Percentiles rank a stretch among this genome's conserved stretches.
These are phyloP conservation scores for Drosophila pegasa DNA, from an alignment of 2,888 invertebrate genomes.

Conservation along the genomic window DNA sequence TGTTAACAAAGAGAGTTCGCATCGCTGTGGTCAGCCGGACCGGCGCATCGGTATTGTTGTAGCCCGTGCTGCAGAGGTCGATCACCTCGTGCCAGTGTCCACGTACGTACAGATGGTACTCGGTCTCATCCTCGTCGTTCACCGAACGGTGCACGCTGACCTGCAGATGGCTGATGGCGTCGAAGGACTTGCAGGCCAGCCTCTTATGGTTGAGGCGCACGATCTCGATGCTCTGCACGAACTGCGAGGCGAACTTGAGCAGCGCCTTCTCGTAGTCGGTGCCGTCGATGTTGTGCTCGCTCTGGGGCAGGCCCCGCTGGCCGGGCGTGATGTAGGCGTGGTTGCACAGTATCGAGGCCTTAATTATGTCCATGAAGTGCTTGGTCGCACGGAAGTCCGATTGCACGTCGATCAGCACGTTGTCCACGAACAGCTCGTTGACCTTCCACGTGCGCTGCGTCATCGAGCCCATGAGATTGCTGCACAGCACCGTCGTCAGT, in stretches of 20 bases:
- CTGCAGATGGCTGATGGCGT: slow-evolving; percentile 31
- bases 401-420: background rate
- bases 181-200: slow-evolving; percentile 37
- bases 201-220: slow-evolving; percentile 35
- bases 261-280: slow-evolving; percentile 43
- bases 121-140: background rate
- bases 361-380: slow-evolving; percentile 29
- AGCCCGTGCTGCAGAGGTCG: slow-evolving; percentile 26
- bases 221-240: slow-evolving; percentile 23
- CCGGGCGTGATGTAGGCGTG: slow-evolving; percentile 38
- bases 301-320: slow-evolving; percentile 43
- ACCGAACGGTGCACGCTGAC: slow-evolving; percentile 41
- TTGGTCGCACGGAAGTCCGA: background rate
- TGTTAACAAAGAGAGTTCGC: background rate
- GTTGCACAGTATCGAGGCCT: slow-evolving; percentile 54
- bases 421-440: slow-evolving; percentile 52
- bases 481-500: slow-evolving; percentile 54
- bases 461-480: slow-evolving; percentile 40
- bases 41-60: background rate
- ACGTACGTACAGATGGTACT: slow-evolving; percentile 48
- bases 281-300: slow-evolving; percentile 40
- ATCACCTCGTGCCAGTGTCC: slow-evolving; percentile 38
- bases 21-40: background rate
- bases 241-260: slow-evolving; percentile 21
- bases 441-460: slow-evolving; percentile 41